Percentiles rank a stretch among this genome's conserved stretches.
Conservation (phyloP, 2,113 vertebrate species). For the Urocitellus parryii region DNA sequence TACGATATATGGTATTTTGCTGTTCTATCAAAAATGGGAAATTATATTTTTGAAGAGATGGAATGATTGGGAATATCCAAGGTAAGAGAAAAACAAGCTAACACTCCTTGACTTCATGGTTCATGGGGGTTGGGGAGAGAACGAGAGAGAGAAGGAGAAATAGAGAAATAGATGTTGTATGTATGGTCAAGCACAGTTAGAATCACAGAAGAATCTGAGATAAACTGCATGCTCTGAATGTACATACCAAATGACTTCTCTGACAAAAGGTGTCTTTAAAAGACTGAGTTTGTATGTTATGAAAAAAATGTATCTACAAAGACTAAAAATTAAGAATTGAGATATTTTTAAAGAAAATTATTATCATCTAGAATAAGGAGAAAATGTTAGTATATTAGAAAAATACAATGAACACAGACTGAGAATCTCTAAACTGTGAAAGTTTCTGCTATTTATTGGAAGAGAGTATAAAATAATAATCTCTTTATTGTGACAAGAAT, state of each 20-base stretch:
- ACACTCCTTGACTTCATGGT: neutral
- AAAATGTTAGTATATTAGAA: neutral
- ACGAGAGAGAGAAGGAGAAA: neutral
- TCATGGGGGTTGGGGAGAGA: neutral
- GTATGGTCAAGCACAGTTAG: neutral
- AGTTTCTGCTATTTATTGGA: neutral
- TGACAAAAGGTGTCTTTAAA: neutral
- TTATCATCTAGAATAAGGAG: neutral
- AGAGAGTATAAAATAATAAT: neutral
- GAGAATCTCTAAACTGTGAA: neutral
- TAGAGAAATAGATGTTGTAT: neutral
- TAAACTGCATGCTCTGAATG: neutral
- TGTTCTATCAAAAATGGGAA: neutral
- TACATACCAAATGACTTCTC: neutral
- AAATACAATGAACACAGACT: neutral
- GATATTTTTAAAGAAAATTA: neutral
- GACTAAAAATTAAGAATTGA: neutral
- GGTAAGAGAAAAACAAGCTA: fast-evolving
- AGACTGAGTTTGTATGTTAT: neutral
- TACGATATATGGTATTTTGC: neutral
- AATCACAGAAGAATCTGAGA: neutral
- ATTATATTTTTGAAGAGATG: neutral
- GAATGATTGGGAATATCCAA: neutral
- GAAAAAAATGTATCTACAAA: neutral
- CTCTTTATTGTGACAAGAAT: neutral